Conservation (phyloP, 2,888 invertebrate species). For the Aradus depressus region DNA sequence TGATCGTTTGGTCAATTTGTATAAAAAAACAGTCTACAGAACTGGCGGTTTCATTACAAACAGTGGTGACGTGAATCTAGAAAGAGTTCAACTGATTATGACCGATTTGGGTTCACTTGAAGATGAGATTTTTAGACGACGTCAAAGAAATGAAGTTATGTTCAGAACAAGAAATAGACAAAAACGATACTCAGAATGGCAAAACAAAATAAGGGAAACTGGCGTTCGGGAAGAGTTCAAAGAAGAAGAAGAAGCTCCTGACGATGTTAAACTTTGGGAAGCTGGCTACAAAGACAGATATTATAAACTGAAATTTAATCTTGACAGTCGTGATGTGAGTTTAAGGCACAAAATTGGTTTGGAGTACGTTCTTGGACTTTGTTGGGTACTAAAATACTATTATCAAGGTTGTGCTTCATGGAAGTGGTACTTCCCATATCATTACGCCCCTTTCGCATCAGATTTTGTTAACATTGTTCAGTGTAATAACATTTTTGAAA, state of each 20-base stretch:
- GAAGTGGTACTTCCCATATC: conserved; percentile 99
- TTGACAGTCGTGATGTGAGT: conserved; percentile 57
- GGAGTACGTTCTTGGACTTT: conserved; percentile 90
- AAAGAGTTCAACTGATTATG: conserved; percentile 90
- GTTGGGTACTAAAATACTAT: conserved; percentile 97
- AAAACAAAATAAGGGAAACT: conserved; percentile 4
- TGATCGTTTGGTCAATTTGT: conserved; percentile 80
- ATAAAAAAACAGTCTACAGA: conserved; percentile 88
- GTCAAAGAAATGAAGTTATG: conserved; percentile 74
- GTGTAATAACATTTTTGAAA: conserved; percentile 76
- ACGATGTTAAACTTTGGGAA: conserved; percentile 89
- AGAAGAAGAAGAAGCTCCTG: conserved; percentile 48
- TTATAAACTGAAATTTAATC: conserved; percentile 90
- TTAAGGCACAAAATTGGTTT: conserved; percentile 85
- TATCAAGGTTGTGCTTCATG: conserved; percentile 97
- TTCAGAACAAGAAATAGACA: conserved; percentile 69
- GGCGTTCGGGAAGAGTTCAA: conserved; percentile 35
- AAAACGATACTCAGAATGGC: conserved; percentile 44
- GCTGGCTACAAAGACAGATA: conserved; percentile 97
- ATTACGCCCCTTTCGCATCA: conserved; percentile 98
- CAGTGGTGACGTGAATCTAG: conserved; percentile 85
- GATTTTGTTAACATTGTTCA: conserved; percentile 90
- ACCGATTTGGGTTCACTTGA: conserved; percentile 85
- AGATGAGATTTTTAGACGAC: conserved; percentile 90
- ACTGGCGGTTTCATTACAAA: conserved; percentile 93